Percentiles rank a stretch among this genome's conserved stretches.
Conservation (phyloP, 2,113 vertebrate species). For the Petrocephalus zakoni region DNA sequence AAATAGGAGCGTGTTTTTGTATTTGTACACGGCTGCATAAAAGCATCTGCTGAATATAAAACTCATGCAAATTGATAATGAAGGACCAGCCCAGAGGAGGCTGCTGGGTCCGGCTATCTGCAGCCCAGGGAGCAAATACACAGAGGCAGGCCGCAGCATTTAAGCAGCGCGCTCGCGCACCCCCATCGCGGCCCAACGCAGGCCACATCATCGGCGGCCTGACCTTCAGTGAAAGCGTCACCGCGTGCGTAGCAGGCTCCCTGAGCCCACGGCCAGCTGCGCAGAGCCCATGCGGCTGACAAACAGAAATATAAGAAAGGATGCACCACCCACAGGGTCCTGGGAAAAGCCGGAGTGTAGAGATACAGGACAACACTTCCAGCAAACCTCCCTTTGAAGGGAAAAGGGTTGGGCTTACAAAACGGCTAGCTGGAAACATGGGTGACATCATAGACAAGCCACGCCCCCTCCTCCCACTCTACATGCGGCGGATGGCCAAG, state of each 20-base stretch:
- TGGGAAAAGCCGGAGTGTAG: not conserved
- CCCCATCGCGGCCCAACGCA: not conserved
- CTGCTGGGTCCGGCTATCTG: not conserved
- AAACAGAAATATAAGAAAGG: not conserved
- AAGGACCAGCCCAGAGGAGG: not conserved
- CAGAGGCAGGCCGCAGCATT: not conserved
- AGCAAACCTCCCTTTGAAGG: not conserved
- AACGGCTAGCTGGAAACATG: too few species aligned
- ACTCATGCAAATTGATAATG: not conserved
- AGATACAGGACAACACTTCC: not conserved
- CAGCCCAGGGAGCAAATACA: not conserved
- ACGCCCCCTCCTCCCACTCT: constrained; percentile 30
- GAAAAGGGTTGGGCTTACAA: not conserved
- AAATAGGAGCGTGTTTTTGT: not conserved
- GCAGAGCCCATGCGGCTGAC: not conserved
- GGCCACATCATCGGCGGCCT: not conserved
- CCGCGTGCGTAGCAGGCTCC: not conserved
- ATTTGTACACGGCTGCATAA: not conserved
- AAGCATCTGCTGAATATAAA: not conserved
- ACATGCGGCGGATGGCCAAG: not conserved
- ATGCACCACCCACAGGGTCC: not conserved
- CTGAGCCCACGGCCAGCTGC: not conserved
- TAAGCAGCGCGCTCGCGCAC: not conserved
- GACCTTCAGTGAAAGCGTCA: not conserved
- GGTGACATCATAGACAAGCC: constrained; percentile 21